Evolutionary conservation across 2,797 vertebrate species (phyloP).

Genomic region (Geotrypetes seraphini): DNA sequence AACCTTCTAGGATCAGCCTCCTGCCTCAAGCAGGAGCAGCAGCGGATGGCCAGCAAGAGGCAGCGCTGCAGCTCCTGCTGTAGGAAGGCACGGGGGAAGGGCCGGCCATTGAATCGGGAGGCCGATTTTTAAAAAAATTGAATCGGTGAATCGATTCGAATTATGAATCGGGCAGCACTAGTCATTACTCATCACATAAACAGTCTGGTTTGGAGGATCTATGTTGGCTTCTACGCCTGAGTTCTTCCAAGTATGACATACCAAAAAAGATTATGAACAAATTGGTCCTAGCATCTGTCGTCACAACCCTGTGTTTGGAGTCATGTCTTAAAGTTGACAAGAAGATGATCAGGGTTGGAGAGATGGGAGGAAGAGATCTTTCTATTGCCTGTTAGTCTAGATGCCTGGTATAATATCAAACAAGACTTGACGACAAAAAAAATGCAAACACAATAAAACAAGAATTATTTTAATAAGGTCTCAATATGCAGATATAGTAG

Average conservation of each 20-base stretch:
- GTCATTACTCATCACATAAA: constrained; percentile 93
- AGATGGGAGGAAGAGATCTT: constrained; percentile 45
- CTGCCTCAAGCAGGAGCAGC: too few relatives aligned
- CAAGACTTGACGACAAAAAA: constrained; percentile 54
- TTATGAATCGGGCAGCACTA: too few relatives aligned
- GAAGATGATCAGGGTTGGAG: constrained; percentile 34
- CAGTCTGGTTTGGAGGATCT: constrained; percentile 97
- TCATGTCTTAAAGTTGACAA: constrained; percentile 84
- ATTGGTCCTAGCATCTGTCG: constrained; percentile 97
- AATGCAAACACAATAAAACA: constrained; percentile 67
- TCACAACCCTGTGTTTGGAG: constrained; percentile 96
- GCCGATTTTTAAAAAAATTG: too few relatives aligned
- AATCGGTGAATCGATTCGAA: too few relatives aligned
- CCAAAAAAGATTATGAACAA: constrained; percentile 98
- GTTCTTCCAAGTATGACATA: constrained; percentile 99
- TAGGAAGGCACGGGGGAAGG: too few relatives aligned
- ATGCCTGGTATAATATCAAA: constrained; percentile 57
- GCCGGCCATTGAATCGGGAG: too few relatives aligned
- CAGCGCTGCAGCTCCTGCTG: too few relatives aligned
- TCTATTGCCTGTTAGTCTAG: constrained; percentile 62
- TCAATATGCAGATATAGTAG: constrained; percentile 62
- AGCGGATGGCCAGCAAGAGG: too few relatives aligned
- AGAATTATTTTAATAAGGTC: constrained; percentile 71
- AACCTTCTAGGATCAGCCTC: too few relatives aligned
- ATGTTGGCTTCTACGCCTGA: constrained; percentile 98